These are phyloP conservation scores for Poeciliopsis gracilis DNA, from an alignment of 2,797 vertebrate species.

Conservation along the genomic window DNA sequence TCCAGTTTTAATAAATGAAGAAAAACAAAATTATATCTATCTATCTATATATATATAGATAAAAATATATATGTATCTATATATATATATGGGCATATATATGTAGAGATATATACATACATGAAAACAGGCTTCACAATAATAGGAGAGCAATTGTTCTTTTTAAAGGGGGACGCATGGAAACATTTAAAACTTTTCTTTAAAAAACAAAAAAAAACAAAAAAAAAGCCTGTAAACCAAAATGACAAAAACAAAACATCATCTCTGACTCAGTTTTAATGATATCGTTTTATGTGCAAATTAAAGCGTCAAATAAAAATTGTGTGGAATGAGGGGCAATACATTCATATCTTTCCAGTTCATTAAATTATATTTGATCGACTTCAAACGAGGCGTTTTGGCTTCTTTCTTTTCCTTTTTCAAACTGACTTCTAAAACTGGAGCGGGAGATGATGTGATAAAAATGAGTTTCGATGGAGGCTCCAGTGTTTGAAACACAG, in stretches of 20 bases:
- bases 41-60: no score
- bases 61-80: no score
- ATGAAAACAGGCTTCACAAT: background rate
- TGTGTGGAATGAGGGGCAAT: background rate
- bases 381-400: background rate
- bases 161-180: background rate
- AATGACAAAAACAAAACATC: slow-evolving; percentile 3
- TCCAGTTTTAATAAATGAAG: background rate
- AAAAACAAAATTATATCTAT: background rate
- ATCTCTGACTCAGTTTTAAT: background rate
- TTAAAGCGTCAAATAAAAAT: slow-evolving; percentile 1
- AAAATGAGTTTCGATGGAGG: background rate
- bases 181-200: slow-evolving; percentile 9
- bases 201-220: background rate
- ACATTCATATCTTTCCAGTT: background rate
- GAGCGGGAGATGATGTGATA: background rate
- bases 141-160: background rate
- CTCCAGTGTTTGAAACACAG: background rate
- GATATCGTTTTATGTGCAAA: background rate
- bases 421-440: background rate
- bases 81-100: no score
- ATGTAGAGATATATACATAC: no score
- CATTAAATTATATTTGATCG: background rate
- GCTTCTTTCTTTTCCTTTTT: background rate
- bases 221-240: background rate